Evolutionary conservation across 2,113 vertebrate species (phyloP).

Genomic region (Eptatretus burgeri): DNA sequence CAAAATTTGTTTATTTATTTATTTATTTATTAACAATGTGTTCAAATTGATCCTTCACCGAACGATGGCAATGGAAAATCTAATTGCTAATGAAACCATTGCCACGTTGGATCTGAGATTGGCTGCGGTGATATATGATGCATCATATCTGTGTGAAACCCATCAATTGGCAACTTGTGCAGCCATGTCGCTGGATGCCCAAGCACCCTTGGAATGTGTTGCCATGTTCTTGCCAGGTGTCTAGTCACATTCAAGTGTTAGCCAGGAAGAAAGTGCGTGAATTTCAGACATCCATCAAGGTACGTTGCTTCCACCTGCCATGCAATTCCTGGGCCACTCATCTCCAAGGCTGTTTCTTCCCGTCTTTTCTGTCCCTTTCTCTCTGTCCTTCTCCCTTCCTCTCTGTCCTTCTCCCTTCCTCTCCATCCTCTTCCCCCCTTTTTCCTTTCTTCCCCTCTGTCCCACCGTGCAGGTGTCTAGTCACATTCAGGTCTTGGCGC

Average conservation of each 20-base stretch:
- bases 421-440: slow-evolving; percentile 20
- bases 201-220: slow-evolving; percentile 83
- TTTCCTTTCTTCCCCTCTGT: slow-evolving; percentile 22
- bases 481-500: slow-evolving; percentile 99
- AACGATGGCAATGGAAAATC: not conserved
- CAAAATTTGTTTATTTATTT: no score
- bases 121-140: not conserved
- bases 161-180: slow-evolving; percentile 2
- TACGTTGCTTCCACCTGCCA: not conserved
- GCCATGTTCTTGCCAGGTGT: slow-evolving; percentile 99
- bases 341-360: not conserved
- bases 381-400: slow-evolving; percentile 2
- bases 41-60: not conserved
- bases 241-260: slow-evolving; percentile 97
- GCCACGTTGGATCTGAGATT: not conserved
- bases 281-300: slow-evolving; percentile 5
- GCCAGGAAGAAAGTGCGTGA: slow-evolving; percentile 6
- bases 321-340: slow-evolving; percentile 5
- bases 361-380: not conserved
- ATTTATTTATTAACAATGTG: no score
- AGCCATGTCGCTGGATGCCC: not conserved
- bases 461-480: slow-evolving; percentile 97
- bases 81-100: not conserved
- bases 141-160: slow-evolving; percentile 5
- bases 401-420: slow-evolving; percentile 16